Percentiles rank a stretch among this genome's conserved stretches.
Evolutionary conservation across 92 coral and sea anemone genomes (phyloP).

Genomic region (Heteractis magnifica): DNA sequence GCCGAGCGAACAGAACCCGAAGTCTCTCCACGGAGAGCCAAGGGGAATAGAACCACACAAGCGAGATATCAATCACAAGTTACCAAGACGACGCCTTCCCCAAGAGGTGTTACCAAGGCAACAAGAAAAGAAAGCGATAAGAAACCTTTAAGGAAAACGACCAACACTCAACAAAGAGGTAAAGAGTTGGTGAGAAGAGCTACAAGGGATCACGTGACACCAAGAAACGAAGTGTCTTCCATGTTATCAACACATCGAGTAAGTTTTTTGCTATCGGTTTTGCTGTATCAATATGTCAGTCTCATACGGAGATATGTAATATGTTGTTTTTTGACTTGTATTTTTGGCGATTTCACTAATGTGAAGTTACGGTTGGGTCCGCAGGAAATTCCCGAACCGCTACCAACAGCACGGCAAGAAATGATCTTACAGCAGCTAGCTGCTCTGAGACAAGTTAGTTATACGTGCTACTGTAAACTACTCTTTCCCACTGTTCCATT

Average conservation of each 20-base stretch:
- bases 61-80: neutral
- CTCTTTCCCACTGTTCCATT: too few relatives aligned
- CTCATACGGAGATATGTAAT: neutral
- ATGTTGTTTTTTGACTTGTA: neutral
- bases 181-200: neutral
- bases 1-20: constrained; percentile 11
- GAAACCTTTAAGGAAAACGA: neutral
- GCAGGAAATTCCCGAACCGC: constrained; percentile 49
- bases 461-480: neutral
- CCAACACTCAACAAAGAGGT: constrained; percentile 6
- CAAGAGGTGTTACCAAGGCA: constrained; percentile 8
- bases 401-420: constrained; percentile 80
- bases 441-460: constrained; percentile 66
- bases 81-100: neutral
- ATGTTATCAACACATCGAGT: constrained; percentile 17
- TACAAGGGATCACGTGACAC: neutral
- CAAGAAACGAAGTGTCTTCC: constrained; percentile 8
- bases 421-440: constrained; percentile 76
- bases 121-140: constrained; percentile 1
- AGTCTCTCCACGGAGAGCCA: constrained; percentile 21
- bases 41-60: neutral
- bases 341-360: neutral
- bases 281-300: neutral
- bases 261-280: neutral
- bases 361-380: neutral